Percentiles rank a stretch among this genome's conserved stretches.
Evolutionary conservation across 2,797 vertebrate species (phyloP).

Genomic region (Lindbergichthys nudifrons): DNA sequence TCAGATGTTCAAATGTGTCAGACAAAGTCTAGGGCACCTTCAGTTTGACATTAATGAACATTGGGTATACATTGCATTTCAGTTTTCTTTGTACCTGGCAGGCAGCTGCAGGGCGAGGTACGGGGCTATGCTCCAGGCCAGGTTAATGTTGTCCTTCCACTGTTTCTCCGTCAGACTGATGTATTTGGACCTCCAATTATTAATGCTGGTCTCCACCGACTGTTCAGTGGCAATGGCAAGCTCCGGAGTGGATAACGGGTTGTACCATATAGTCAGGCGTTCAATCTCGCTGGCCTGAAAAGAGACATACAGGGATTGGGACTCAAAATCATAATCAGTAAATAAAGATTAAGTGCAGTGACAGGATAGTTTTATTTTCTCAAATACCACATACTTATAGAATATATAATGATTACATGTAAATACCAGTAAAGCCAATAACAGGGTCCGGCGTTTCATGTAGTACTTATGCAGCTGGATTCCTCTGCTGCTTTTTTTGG

Average conservation of each 20-base stretch:
- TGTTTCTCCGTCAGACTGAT: slow-evolving; percentile 95
- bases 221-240: slow-evolving; percentile 90
- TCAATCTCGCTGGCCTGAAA: slow-evolving; percentile 94
- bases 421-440: slow-evolving; percentile 92
- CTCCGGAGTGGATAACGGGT: slow-evolving; percentile 93
- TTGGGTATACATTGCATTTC: not conserved
- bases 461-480: slow-evolving; percentile 97
- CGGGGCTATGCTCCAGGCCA: slow-evolving; percentile 96
- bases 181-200: slow-evolving; percentile 97
- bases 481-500: slow-evolving; percentile 96
- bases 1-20: not conserved
- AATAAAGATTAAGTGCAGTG: not conserved
- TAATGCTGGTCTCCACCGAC: slow-evolving; percentile 93
- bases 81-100: slow-evolving; percentile 80
- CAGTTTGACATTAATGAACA: not conserved
- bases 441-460: slow-evolving; percentile 94
- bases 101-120: slow-evolving; percentile 94
- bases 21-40: not conserved
- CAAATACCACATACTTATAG: slow-evolving; percentile 1
- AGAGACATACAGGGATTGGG: slow-evolving; percentile 3
- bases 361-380: not conserved
- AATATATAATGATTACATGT: not conserved
- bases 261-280: slow-evolving; percentile 96
- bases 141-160: slow-evolving; percentile 98
- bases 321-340: not conserved